Evolutionary conservation across 2,113 vertebrate genomes (phyloP).

Genomic region (Saccopteryx bilineata): DNA sequence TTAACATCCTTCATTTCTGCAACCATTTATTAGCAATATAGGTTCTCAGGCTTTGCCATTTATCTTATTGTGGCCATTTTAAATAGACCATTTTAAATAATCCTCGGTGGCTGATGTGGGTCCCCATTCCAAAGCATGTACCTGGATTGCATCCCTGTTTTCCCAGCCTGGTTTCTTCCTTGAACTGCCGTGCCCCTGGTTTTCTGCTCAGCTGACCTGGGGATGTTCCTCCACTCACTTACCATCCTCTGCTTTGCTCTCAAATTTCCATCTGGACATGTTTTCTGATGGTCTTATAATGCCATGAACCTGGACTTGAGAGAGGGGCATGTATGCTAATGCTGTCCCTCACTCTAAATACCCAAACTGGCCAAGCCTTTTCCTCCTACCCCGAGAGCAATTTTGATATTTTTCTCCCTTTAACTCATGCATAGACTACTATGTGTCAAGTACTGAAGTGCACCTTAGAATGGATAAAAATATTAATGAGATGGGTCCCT

Average conservation of each 20-base stretch:
- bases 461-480: background rate
- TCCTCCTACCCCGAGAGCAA: background rate
- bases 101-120: background rate
- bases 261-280: accelerated
- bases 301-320: background rate
- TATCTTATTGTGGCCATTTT: background rate
- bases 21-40: background rate
- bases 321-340: accelerated
- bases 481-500: background rate
- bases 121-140: too few species aligned
- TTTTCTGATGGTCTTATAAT: accelerated
- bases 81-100: too few species aligned
- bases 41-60: background rate
- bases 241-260: background rate
- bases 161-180: accelerated
- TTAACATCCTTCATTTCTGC: background rate
- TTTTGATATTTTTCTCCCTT: background rate
- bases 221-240: background rate
- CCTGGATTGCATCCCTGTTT: too few species aligned
- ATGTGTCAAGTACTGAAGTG: too few species aligned
- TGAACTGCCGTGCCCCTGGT: background rate
- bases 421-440: background rate
- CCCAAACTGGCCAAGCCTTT: background rate
- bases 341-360: background rate
- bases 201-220: background rate